Percentiles rank a stretch among this genome's conserved stretches.
phyloP scores from a whole-genome alignment of 2,113 vertebrate genomes.

The Neotragus moschatus region DNA sequence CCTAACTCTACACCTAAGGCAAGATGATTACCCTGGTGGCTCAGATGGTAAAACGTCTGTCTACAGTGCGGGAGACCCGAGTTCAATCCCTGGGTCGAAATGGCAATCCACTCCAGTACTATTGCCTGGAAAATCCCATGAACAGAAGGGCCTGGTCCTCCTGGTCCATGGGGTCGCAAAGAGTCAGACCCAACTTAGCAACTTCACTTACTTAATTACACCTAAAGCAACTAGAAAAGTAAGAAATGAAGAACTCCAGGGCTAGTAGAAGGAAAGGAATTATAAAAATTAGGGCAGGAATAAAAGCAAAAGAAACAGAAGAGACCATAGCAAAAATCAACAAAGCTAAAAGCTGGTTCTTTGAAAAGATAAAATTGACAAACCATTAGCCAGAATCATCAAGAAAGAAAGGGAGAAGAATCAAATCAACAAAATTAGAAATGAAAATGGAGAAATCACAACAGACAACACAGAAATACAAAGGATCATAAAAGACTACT shows the following conservation, averaged over 20 bases:
- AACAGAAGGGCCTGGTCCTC: too few relatives aligned
- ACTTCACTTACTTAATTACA: not conserved
- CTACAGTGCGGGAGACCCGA: too few relatives aligned
- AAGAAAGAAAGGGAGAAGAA: not conserved
- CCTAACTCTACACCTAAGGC: not conserved
- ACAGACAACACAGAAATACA: not conserved
- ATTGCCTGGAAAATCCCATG: too few relatives aligned
- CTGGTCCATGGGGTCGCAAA: too few relatives aligned
- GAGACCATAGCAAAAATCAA: not conserved
- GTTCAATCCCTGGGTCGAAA: too few relatives aligned
- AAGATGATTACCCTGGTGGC: not conserved
- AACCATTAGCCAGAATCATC: not conserved
- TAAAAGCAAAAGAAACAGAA: not conserved
- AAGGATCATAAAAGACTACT: not conserved
- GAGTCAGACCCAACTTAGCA: fast-evolving
- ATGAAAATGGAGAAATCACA: not conserved
- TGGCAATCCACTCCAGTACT: too few relatives aligned
- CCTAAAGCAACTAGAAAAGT: not conserved
- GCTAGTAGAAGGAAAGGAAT: not conserved
- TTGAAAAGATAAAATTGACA: not conserved
- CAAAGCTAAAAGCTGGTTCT: not conserved
- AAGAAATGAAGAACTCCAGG: not conserved
- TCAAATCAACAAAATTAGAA: not conserved
- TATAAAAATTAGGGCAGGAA: not conserved
- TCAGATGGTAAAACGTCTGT: too few relatives aligned